Evolutionary conservation across 2,113 vertebrate species (phyloP), one percentile per base, ranked within the genome.

Genomic region (Phrynocephalus versicolor): DNA sequence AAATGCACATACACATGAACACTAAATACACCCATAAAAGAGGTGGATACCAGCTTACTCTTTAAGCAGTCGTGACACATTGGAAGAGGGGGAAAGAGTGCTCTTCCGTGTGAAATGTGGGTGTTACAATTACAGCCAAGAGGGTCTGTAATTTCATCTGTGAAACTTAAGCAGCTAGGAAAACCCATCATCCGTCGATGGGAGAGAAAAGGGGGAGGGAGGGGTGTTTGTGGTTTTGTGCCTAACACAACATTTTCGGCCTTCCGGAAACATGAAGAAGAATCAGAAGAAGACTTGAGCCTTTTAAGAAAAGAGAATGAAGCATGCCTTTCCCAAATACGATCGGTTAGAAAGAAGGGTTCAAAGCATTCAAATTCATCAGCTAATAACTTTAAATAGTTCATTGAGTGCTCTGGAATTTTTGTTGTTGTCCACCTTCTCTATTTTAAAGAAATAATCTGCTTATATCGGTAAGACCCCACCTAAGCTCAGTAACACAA

Each of bases 401-500:
- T 96, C 95, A 96, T 94, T 96, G 96, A 96, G 95, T 96, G 94
- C 96, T 96, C 95, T 92, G 94, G 96, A 96, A 97, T 97, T 96
- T 97, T 95, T 96, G n/a, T 96, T 94, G 96, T 96, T 96, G 94
- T 55, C 69, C 25, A 69, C 10, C 67, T 23, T 70, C 2, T 55
- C 23, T 35, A 12, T 41, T 37, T 65, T 51, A 19, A 78, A 94
- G 97, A 96, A 98, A 97, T 98, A 98, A 98, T 98, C 97, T 98
- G 97, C 97, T 98, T 99, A 98, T 98, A 98, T 98, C 96, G 97
- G 98, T 98, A 98, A 97, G 94, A 96, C 96, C 95, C 96, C 89
- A 93, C 97, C 96, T 98, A 98, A 98, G 96, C 97, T 97, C 96
- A 94, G 96, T 97, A 97, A 98, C 98, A 98, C 97, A 97, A 98